These are phyloP conservation scores for Cynocephalus volans DNA, from an alignment of 2,113 vertebrate genomes.

Conservation along the genomic window DNA sequence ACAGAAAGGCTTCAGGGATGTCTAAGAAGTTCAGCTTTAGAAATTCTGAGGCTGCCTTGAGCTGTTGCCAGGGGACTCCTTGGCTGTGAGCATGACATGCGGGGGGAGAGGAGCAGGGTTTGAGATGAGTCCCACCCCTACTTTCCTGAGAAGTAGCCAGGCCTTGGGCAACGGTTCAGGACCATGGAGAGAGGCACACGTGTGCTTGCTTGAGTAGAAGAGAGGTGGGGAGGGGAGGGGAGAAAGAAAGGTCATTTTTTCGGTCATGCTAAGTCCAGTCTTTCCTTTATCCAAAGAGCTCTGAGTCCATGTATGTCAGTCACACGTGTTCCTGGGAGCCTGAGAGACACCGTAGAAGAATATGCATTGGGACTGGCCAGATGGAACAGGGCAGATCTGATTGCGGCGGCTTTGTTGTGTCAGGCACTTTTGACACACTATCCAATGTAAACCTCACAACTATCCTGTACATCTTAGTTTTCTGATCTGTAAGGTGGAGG, in stretches of 20 bases:
- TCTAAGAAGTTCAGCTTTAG: neutral
- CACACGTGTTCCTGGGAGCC: neutral
- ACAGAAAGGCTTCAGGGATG: neutral
- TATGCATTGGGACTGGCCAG: neutral
- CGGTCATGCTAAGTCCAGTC: neutral
- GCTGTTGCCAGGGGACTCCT: neutral
- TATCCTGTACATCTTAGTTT: neutral
- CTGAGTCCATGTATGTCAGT: neutral
- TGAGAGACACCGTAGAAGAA: neutral
- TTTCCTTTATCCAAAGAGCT: neutral
- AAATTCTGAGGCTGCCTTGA: neutral
- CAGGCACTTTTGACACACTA: neutral
- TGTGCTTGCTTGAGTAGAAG: rapidly evolving
- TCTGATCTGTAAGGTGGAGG: neutral
- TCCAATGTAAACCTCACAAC: neutral
- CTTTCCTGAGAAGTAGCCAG: neutral
- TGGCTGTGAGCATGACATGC: neutral
- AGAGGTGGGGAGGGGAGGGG: neutral
- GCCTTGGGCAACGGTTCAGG: neutral
- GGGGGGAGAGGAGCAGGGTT: neutral
- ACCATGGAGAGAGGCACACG: neutral
- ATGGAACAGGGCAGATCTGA: neutral
- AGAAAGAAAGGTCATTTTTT: neutral
- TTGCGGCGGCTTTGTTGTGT: neutral
- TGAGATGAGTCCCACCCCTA: neutral